phyloP scores from a whole-genome alignment of 2,888 invertebrate genomes.

The Aporophyla nigra region DNA sequence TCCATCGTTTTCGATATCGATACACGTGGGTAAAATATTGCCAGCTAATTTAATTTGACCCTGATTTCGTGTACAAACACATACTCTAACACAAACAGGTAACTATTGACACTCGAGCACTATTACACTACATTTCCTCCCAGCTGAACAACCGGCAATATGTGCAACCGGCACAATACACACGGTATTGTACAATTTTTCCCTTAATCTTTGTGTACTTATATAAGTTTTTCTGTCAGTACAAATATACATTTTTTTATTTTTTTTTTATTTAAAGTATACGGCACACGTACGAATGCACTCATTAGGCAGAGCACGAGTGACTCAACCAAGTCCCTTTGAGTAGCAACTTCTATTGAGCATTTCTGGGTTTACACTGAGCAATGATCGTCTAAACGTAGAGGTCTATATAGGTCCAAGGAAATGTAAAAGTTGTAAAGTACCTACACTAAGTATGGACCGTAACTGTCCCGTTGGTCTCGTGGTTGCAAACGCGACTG shows the following conservation, averaged over 20 bases:
- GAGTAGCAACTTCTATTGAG: conserved; percentile 17
- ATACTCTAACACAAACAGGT: conserved; percentile 2
- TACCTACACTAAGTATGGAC: too few species aligned
- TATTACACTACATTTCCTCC: conserved; percentile 43
- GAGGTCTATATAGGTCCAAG: background rate
- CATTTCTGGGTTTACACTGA: conserved; percentile 15
- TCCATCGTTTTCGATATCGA: too few species aligned
- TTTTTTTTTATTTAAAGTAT: too few species aligned
- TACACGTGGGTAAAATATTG: too few species aligned
- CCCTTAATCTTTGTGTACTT: too few species aligned
- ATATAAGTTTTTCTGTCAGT: too few species aligned
- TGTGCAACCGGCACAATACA: background rate
- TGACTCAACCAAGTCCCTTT: background rate
- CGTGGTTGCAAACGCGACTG: too few species aligned
- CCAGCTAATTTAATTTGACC: too few species aligned
- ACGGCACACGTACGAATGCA: conserved; percentile 47
- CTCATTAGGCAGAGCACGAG: conserved; percentile 42
- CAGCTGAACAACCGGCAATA: conserved; percentile 10
- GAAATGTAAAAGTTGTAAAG: background rate
- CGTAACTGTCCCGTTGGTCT: too few species aligned
- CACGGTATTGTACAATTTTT: too few species aligned
- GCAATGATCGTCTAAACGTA: conserved; percentile 5
- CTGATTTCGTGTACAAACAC: conserved; percentile 13
- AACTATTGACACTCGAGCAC: conserved; percentile 3
- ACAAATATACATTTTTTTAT: too few species aligned